phyloP scores from a whole-genome alignment of 2,113 vertebrate genomes.

The Elephantulus edwardii region DNA sequence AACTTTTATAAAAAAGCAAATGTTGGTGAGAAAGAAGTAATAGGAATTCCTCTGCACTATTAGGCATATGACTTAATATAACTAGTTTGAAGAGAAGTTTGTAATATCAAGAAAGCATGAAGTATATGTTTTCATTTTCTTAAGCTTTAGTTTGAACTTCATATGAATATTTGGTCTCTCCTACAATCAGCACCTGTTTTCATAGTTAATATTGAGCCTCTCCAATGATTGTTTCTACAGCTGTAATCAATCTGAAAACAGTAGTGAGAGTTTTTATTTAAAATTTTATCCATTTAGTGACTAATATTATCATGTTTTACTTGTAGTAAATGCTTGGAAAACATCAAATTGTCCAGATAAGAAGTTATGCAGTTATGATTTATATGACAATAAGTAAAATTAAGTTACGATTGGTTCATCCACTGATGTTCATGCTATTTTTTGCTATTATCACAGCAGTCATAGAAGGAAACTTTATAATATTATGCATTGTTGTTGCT shows the following conservation, averaged over 20 bases:
- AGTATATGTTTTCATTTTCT: too few species aligned
- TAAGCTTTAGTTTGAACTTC: too few species aligned
- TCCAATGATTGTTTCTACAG: too few species aligned
- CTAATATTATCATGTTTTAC: not conserved
- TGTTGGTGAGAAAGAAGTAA: constrained; percentile 21
- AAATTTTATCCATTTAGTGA: not conserved
- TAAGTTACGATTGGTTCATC: not conserved
- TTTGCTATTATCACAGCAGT: not conserved
- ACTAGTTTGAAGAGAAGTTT: constrained; percentile 14
- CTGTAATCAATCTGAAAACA: too few species aligned
- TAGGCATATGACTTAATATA: constrained; percentile 7
- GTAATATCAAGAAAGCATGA: constrained; percentile 33
- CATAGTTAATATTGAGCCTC: too few species aligned
- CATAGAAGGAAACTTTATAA: not conserved
- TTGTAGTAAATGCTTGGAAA: not conserved
- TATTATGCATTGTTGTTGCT: too few species aligned
- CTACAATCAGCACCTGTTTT: too few species aligned
- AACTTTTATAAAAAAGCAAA: not conserved
- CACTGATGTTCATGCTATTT: not conserved
- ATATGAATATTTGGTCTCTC: too few species aligned
- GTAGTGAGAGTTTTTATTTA: not conserved
- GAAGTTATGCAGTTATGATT: not conserved
- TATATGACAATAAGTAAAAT: not conserved
- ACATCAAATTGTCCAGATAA: not conserved
- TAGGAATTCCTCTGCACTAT: not conserved